Evolutionary conservation across 2,888 invertebrate genomes (phyloP), one percentile per base, ranked within the genome.

Genomic region (Podotricha telesiphe): DNA sequence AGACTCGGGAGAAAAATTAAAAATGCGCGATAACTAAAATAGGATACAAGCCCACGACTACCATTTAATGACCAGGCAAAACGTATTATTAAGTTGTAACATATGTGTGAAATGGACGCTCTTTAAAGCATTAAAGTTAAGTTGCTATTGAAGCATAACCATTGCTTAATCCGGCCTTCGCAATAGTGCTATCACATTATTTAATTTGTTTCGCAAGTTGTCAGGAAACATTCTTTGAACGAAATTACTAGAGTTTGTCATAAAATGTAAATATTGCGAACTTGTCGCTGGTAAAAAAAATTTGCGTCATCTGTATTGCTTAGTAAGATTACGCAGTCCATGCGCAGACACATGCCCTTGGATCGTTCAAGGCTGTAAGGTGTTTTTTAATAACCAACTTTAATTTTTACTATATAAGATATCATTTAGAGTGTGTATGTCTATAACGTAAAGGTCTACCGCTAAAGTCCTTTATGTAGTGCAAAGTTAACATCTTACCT

Each of bases 271-370:
- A 70, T 68, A 73, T 73, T 50, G 66, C 28, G n/a, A 66, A 58
- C 37, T 37, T 62, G 51, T 20, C 37, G 59, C 19, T 34, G 19
- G 59, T 66, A 56, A 56, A 55, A 51, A n/a, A 17, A 47, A 47
- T 63, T 73, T 73, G 66, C 72, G 74, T 74, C 75, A 73, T 67
- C 61, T 28, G 40, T 71, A 73, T 72, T 71, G 70, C 72, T 72
- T 51, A 72, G 65, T 65, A 53, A 48, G 48, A 58, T 74, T 74
- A 71, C 69, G 68, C 67, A 69, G 70, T 69, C 59, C 22, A 56
- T 58, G 67, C 70, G 71, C 72, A 70, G 50, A 56, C 59, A 50
- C 28, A 62, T 40, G 76, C 66, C 75, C 75, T 75, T 77, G 75
- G 70, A 58, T 51, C 58, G 13, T 67, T 40, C 71, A 73, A 75